phyloP scores from a whole-genome alignment of 1,140 invertebrate species.

The Mycetomoellerius zeteki region DNA sequence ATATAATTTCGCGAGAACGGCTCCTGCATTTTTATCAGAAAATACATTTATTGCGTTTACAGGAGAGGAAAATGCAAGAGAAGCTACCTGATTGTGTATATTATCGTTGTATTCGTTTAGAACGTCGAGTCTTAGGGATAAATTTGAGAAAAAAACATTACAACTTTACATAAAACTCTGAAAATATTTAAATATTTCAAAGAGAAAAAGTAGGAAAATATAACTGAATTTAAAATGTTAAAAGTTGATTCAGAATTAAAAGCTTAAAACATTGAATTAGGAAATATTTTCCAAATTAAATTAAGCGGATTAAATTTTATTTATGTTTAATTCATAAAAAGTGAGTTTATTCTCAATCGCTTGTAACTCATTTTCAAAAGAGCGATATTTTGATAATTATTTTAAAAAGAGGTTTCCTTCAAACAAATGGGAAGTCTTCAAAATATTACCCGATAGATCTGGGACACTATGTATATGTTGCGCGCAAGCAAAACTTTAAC shows the following conservation, averaged over 20 bases:
- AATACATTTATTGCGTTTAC: neutral
- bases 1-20: neutral
- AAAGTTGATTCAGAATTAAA: neutral
- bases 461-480: neutral
- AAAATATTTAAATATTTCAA: conserved; percentile 7
- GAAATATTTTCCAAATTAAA: conserved; percentile 14
- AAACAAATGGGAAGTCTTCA: neutral
- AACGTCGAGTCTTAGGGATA: neutral
- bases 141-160: neutral
- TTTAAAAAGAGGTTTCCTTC: neutral
- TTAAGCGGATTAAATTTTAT: neutral
- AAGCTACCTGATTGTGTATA: neutral
- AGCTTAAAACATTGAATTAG: neutral
- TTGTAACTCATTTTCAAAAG: neutral
- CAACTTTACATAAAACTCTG: neutral
- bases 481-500: neutral
- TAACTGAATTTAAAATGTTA: neutral
- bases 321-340: neutral
- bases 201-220: neutral
- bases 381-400: neutral
- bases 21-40: neutral
- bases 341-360: neutral
- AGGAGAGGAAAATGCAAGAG: too few relatives aligned
- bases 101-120: neutral
- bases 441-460: conserved; percentile 32